Base-by-base conservation (phyloP, 2,797 vertebrate species). In the Gymnoscopelus microlampas region DNA sequence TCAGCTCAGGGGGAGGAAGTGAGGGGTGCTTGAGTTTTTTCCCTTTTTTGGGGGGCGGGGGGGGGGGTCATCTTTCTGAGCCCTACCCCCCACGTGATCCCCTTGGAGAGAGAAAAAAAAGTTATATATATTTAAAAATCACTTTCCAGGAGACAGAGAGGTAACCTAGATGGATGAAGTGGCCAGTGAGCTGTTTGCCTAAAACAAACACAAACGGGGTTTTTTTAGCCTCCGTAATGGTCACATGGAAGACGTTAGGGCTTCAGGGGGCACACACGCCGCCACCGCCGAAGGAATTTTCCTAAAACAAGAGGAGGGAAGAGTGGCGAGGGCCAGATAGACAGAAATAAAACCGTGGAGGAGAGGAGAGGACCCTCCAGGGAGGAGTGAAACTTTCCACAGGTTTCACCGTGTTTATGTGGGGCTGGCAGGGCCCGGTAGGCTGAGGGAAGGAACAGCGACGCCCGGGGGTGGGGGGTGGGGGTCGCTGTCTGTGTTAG, bases 311-410 rank as follows among this genome's bases (percentile, higher is more conserved):
- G 89, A 89, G 88, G 88, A 83, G 74, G 73, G 68, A 73, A 74
- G 84, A 88, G 83, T 78, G 75, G 35, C 53, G 19, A 87, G 87
- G 85, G 88, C 89, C 87, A 87, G 86, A 90, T 83, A 90, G 90
- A 89, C 87, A 82, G 87, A 87, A 89, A 91, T 88, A 86, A 90
- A 90, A 84, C 9, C 75, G 23, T n/a, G 49, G 35, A 84, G 85
- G 71, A 63, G 67, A 79, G 86, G 87, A 82, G 80, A 81, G 76
- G 89, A 90, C 85, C 90, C 92, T 92, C 90, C 84, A 78, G 91
- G 89, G 93, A 91, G 91, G 85, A 90, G 83, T 71, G 90, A 90
- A 92, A 89, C 88, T 93, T 93, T 94, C 93, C 93, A 90, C 88
- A 81, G 87, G 84, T 90, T 10, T 89, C 70, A 50, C 80, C 50